Evolutionary conservation across 2,888 invertebrate species (phyloP), one percentile per base, ranked within the genome.

Genomic region (Rhynchonema sp.): DNA sequence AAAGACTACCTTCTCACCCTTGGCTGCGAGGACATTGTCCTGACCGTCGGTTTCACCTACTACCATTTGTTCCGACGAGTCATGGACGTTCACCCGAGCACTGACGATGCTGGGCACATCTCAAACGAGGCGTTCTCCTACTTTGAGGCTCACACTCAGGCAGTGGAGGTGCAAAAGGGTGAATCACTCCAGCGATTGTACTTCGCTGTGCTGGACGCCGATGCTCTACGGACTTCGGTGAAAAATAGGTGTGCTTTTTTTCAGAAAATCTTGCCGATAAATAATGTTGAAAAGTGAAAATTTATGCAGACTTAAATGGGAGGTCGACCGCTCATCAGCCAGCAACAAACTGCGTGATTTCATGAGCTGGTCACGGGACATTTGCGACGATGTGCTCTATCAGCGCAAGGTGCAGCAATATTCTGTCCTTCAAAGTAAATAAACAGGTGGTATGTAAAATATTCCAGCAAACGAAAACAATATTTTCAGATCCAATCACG

Each of bases 271-370:
- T 13, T 13, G n/a, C n/a, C n/a, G n/a, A n/a, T n/a, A n/a, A n/a
- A n/a, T n/a, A n/a, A n/a, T n/a, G n/a, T n/a, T n/a, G n/a, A n/a
- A n/a, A n/a, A n/a, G n/a, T n/a, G n/a, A n/a, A n/a, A n/a, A n/a
- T n/a, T n/a, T n/a, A n/a, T n/a, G n/a, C n/a, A n/a, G n/a, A n/a
- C n/a, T n/a, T n/a, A n/a, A n/a, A n/a, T n/a, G n/a, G n/a, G n/a
- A 38, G 38, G 74, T 74, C 53, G 73, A 74, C 62, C 64, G 74
- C 9, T 65, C 74, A 1, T 70, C 72, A 1, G 73, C 74, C 23
- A 73, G 71, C 64, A 73, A 72, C 67, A 74, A 74, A 63, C 67
- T 74, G 52, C 63, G 73, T n/a, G 73, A 72, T 61, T 73, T 74
- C 63, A 72, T 74, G 71, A 72, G 69, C 60, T 74, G 74, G 74